Evolutionary conservation across 2,797 vertebrate species (phyloP).

Genomic region (Octomys mimax): DNA sequence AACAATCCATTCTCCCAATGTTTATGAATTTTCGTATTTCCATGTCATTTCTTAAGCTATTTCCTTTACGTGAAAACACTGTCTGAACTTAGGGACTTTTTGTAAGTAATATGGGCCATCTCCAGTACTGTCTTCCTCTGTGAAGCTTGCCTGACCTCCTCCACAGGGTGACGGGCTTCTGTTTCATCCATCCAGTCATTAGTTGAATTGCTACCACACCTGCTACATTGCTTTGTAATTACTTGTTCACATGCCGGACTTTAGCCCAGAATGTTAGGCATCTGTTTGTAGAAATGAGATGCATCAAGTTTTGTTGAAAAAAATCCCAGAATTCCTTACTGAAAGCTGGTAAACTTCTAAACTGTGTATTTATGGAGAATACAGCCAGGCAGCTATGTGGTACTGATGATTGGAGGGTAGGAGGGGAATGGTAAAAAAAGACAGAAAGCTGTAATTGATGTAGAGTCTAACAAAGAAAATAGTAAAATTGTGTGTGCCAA

Average conservation of each 20-base stretch:
- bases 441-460: neutral
- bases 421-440: neutral
- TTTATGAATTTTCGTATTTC: slow-evolving; percentile 13
- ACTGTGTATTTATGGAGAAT: slow-evolving; percentile 45
- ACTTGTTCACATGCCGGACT: slow-evolving; percentile 54
- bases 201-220: slow-evolving; percentile 37
- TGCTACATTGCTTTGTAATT: slow-evolving; percentile 53
- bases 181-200: slow-evolving; percentile 29
- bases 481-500: neutral
- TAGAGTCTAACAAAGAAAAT: neutral
- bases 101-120: neutral
- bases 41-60: neutral
- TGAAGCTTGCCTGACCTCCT: neutral
- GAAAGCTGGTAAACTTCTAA: slow-evolving; percentile 22
- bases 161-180: neutral
- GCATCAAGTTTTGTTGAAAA: slow-evolving; percentile 31
- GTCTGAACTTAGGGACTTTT: neutral
- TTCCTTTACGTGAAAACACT: neutral
- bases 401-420: neutral
- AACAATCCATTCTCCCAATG: neutral
- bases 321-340: neutral
- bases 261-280: slow-evolving; percentile 24
- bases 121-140: neutral
- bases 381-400: neutral
- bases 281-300: slow-evolving; percentile 43